Evolutionary conservation across 1,140 invertebrate genomes (phyloP).

Genomic region (Drosophila nikananu): DNA sequence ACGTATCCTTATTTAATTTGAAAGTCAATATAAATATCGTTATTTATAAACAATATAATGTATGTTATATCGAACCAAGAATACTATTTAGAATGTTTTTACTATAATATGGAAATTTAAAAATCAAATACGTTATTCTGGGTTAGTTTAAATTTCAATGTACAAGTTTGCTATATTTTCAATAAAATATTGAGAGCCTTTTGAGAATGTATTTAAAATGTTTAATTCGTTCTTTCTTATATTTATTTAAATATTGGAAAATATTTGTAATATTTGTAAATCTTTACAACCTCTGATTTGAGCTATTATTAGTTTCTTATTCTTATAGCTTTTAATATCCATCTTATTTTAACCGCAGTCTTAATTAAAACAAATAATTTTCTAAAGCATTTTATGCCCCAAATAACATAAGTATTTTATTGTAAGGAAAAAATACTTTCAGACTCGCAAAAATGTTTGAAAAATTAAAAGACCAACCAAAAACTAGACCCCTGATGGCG

Average conservation of each 20-base stretch:
- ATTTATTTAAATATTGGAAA: neutral
- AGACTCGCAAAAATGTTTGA: neutral
- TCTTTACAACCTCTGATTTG: no score
- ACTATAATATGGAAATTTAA: no score
- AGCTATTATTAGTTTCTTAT: neutral
- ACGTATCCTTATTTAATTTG: neutral
- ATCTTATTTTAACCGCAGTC: neutral
- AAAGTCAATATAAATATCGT: neutral
- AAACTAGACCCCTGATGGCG: no score
- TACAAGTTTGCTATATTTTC: neutral
- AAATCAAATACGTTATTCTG: no score
- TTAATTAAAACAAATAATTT: accelerated
- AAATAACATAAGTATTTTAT: neutral
- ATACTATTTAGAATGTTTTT: neutral
- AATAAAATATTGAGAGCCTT: neutral
- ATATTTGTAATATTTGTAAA: no score
- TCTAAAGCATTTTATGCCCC: no score
- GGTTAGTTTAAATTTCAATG: neutral
- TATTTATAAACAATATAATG: no score
- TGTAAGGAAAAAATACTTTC: neutral
- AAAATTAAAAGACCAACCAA: neutral
- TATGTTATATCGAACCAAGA: no score
- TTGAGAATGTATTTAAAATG: no score
- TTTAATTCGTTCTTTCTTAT: neutral
- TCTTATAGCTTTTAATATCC: neutral